These are phyloP conservation scores for Candoia aspera DNA, from an alignment of 2,113 vertebrate genomes.

Conservation along the genomic window DNA sequence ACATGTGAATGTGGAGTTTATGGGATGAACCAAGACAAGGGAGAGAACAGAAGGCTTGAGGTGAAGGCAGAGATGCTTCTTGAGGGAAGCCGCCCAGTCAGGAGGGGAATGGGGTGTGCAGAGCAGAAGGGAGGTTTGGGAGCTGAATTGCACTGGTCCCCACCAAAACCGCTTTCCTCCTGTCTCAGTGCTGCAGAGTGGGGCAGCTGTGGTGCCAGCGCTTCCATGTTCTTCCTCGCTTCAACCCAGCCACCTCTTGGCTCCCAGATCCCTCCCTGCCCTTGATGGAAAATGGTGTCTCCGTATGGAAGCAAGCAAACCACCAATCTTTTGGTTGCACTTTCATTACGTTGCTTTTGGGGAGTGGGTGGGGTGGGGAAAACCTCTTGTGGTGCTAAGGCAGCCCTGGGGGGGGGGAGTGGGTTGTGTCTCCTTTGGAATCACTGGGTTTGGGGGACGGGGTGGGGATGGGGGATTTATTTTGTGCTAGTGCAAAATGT, in stretches of 20 bases:
- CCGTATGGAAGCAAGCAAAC: not conserved
- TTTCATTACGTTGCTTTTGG: slow-evolving; percentile 52
- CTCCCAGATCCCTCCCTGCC: rapidly evolving
- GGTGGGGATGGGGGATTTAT: not conserved
- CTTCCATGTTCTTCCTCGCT: not conserved
- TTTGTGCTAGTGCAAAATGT: not conserved
- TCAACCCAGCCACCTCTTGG: not conserved
- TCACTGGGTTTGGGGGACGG: not conserved
- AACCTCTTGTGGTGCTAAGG: not conserved
- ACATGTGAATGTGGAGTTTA: not conserved
- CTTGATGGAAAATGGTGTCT: not conserved
- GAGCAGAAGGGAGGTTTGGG: not conserved
- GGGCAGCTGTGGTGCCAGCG: not conserved
- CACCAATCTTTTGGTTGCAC: not conserved
- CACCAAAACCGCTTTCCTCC: not conserved
- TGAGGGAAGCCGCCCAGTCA: too few species aligned
- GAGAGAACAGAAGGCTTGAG: not conserved
- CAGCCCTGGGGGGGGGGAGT: not conserved
- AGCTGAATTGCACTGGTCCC: not conserved
- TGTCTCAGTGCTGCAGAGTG: not conserved
- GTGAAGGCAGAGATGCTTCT: not conserved
- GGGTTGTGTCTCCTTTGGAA: not conserved
- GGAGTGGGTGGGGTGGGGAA: not conserved
- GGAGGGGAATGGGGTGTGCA: not conserved
- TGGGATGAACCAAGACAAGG: too few species aligned